Evolutionary conservation across 2,113 vertebrate genomes (phyloP), one percentile per base, ranked within the genome.

Genomic region (Propithecus coquereli): DNA sequence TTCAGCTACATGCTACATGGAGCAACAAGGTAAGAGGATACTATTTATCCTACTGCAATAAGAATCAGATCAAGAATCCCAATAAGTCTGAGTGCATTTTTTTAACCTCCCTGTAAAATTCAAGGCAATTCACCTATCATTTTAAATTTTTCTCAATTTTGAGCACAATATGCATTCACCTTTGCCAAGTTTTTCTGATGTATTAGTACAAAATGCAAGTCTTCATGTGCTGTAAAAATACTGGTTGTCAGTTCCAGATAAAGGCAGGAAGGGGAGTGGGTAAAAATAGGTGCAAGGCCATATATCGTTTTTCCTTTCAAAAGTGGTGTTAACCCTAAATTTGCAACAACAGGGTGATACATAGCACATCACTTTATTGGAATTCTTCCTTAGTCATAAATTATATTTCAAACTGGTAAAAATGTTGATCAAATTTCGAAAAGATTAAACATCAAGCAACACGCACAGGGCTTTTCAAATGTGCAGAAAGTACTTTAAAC

Each of bases 361-460:
- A 61, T 0, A 81, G 34, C 13, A 23, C n/a, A 80, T 63, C 18
- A 32, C 68, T 92, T 71, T 77, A 74, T 10, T 91, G 32, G 43
- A 90, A 90, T 71, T 77, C 74, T 40, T 52, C 32, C 63, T 9
- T 3, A 52, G 40, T 61, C 77, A 89, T 37, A 90, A 43, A 73
- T 91, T 74, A 59, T 12, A 68, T 77, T 96, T 97, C 79, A 65
- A 93, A 93, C 65, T 54, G 30, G 45, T 63, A 94, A 92, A 89
- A 54, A 63, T 61, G n/a, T 79, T 68, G 13, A 87, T 13, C 66
- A 61, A 87, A 77, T 92, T 90, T 54, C 22, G 34, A 70, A 68
- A 93, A 61, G 43, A 0, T 9, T 40, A 81, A 90, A 23, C 92
- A 87, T 83, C 23, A 66, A 91, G 40, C 71, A 90, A 96, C 34